These are phyloP conservation scores for Amphiura filiformis DNA, from an alignment of 35 echinoderm and acorn worm species.

Conservation along the genomic window DNA sequence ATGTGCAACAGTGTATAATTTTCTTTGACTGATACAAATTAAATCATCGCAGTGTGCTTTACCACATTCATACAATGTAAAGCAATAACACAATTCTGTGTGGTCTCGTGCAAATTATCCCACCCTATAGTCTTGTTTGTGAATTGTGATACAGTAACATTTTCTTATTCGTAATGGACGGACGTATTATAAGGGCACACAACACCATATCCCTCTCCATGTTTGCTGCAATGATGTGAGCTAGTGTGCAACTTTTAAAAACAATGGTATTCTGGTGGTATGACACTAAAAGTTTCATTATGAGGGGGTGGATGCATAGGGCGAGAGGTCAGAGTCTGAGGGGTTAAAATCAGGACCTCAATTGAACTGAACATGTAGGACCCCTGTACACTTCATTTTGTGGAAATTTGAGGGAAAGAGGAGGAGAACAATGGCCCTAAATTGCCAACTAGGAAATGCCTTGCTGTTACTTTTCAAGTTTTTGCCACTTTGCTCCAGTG, in stretches of 20 bases:
- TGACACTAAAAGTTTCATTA: not conserved
- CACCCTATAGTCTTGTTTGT: not conserved
- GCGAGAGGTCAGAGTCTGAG: too few relatives aligned
- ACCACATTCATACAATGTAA: not conserved
- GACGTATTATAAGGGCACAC: not conserved
- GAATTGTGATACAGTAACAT: not conserved
- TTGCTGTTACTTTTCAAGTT: too few relatives aligned
- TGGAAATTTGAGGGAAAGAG: too few relatives aligned
- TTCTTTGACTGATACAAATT: not conserved
- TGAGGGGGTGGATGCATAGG: not conserved
- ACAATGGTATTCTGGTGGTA: not conserved
- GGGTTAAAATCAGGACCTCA: too few relatives aligned
- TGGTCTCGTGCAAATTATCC: not conserved
- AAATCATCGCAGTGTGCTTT: not conserved
- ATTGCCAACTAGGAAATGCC: too few relatives aligned
- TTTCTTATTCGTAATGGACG: not conserved
- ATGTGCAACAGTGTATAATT: conserved; percentile 8
- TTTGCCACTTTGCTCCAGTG: too few relatives aligned
- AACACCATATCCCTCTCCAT: too few relatives aligned
- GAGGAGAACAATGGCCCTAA: too few relatives aligned
- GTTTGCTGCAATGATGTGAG: too few relatives aligned
- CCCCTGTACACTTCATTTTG: too few relatives aligned
- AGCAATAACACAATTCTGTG: not conserved
- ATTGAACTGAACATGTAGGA: too few relatives aligned
- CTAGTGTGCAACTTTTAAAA: not conserved